Base-by-base conservation (phyloP, 2,888 invertebrate genomes). In the Mesorhabditis sp. region DNA sequence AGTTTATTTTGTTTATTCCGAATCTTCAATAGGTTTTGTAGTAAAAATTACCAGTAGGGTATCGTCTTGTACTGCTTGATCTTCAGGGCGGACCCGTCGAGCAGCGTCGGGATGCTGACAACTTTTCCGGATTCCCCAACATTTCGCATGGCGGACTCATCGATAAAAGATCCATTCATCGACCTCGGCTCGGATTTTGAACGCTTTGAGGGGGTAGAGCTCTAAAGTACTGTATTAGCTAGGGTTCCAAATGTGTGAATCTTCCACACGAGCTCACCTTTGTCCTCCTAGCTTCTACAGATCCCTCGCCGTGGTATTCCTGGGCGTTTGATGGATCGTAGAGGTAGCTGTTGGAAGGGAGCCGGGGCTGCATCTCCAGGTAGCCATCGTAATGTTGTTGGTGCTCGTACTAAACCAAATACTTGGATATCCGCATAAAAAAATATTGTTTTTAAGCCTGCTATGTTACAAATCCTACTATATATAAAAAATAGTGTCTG, bases 121-220 rank as follows among this genome's bases (percentile, higher is more conserved):
- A 50, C 58, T 50, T 50, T 50, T 50, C 58, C 58, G 10, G n/a
- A 13, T 50, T 10, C 7, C 10, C 58, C 58, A n/a, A 50, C 10
- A 13, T 50, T n/a, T n/a, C 58, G 7, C 7, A 13, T 50, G 10
- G 58, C n/a, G 10, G 58, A 2, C 58, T 50, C 58, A 50, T 50
- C 58, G n/a, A 50, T 50, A n/a, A 50, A 50, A 50, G 58, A 50
- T 2, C 58, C 58, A n/a, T 50, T 50, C 58, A 50, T 50, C 58
- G 58, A 50, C n/a, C 58, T 50, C 10, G 58, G 58, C 58, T 50
- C 58, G 7, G 58, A 50, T 50, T 50, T 50, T 50, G 58, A 50
- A n/a, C 58, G 58, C n/a, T 50, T 50, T 10, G 58, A 50, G n/a
- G 58, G 58, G n/a, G 58, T 50, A 1, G 58, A 50, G 58, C 58